These are phyloP conservation scores for Ladona fulva DNA, from an alignment of 1,140 invertebrate species.

Conservation along the genomic window DNA sequence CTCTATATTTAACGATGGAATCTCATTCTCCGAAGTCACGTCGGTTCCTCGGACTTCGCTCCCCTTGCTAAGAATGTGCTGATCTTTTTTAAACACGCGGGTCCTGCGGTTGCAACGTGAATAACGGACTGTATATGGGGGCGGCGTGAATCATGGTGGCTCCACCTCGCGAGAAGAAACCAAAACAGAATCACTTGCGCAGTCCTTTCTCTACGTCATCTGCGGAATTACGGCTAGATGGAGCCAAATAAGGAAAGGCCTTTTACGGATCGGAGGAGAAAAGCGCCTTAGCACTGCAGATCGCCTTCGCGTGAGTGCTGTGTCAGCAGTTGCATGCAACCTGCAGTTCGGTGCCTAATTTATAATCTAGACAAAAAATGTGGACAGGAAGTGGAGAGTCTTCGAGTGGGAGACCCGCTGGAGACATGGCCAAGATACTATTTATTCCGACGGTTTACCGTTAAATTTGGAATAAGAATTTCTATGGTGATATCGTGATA, in stretches of 20 bases:
- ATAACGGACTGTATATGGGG: not conserved
- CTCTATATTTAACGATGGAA: no score
- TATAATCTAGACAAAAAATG: no score
- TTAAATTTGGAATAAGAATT: no score
- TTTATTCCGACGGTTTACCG: no score
- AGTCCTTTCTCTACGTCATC: not conserved
- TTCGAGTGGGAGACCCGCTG: no score
- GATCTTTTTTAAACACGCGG: not conserved
- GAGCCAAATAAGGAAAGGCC: not conserved
- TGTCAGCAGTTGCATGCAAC: no score
- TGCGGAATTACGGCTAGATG: not conserved
- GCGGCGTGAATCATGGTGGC: not conserved
- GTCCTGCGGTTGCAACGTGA: not conserved
- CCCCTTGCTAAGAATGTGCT: not conserved
- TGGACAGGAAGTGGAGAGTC: no score
- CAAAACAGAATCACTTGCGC: not conserved
- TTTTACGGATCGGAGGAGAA: not conserved
- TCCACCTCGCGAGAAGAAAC: not conserved
- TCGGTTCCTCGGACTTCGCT: not conserved
- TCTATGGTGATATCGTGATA: no score
- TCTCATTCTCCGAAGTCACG: not conserved
- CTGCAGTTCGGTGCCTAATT: no score
- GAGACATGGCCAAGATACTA: no score
- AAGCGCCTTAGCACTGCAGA: not conserved
- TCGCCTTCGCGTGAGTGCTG: not conserved